These are phyloP conservation scores for Cryptophagus acutangulus DNA, from an alignment of 2,888 invertebrate genomes.

Conservation along the genomic window DNA sequence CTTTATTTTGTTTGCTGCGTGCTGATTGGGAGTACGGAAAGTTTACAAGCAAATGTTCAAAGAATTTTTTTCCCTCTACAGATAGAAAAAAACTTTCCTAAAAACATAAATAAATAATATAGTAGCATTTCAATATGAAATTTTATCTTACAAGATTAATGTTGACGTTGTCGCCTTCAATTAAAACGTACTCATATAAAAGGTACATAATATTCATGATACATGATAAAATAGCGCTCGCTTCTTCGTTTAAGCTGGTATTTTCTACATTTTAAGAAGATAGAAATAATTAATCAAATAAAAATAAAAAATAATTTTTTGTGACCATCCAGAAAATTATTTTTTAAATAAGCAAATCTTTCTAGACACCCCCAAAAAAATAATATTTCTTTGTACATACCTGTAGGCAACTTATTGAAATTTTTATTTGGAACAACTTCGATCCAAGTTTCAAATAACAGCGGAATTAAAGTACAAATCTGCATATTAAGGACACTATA, in stretches of 20 bases:
- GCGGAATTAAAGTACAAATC: slow-evolving; percentile 64
- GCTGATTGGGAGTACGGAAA: slow-evolving; percentile 57
- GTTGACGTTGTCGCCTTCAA: slow-evolving; percentile 15
- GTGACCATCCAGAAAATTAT: too few species aligned
- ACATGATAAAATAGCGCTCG: slow-evolving; percentile 58
- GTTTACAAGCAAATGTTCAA: slow-evolving; percentile 53
- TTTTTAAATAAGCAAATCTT: slow-evolving; percentile 9
- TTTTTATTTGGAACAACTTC: slow-evolving; percentile 55
- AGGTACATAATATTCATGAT: slow-evolving; percentile 59
- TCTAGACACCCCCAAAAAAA: too few species aligned
- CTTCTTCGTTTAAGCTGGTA: slow-evolving; percentile 56
- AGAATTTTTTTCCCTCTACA: slow-evolving; percentile 53
- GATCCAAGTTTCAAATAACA: slow-evolving; percentile 79
- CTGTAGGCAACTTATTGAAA: too few species aligned
- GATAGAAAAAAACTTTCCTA: slow-evolving; percentile 49
- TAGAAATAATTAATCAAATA: too few species aligned
- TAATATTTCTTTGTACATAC: not conserved
- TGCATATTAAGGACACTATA: too few species aligned
- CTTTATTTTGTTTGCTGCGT: slow-evolving; percentile 40
- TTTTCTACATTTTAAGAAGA: too few species aligned
- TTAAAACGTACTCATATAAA: slow-evolving; percentile 40
- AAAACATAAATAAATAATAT: slow-evolving; percentile 32
- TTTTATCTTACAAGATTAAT: slow-evolving; percentile 22
- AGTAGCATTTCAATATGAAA: not conserved
- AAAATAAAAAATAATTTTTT: slow-evolving; percentile 29